These are phyloP conservation scores for Tenthredo distinguenda DNA, from an alignment of 2,888 invertebrate species.

Conservation along the genomic window DNA sequence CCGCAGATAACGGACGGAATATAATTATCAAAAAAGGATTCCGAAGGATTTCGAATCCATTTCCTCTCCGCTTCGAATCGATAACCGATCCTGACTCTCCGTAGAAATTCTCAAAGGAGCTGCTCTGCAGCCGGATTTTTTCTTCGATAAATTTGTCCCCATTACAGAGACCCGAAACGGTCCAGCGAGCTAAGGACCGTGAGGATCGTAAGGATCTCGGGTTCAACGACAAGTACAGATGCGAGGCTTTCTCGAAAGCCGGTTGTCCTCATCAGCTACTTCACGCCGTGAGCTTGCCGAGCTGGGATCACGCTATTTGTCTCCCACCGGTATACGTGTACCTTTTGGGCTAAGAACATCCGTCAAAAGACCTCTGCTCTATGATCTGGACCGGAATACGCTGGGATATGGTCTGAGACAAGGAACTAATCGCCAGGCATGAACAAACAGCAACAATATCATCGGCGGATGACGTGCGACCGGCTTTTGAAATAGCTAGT, in stretches of 20 bases:
- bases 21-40: not conserved
- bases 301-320: not conserved
- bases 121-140: not conserved
- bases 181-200: not conserved
- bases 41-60: not conserved
- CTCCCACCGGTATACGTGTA: not conserved
- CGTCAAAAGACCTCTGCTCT: not conserved
- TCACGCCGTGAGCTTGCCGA: not conserved
- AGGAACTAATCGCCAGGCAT: slow-evolving; percentile 2
- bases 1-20: not conserved
- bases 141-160: slow-evolving; percentile 5
- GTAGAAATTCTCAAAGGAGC: not conserved
- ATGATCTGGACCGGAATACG: not conserved
- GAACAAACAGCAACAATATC: not conserved
- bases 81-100: not conserved
- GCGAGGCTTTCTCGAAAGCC: not conserved
- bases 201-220: not conserved
- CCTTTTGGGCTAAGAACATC: not conserved
- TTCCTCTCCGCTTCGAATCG: not conserved
- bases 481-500: not conserved
- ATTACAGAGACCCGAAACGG: not conserved
- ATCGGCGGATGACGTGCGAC: not conserved
- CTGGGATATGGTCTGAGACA: not conserved
- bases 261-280: slow-evolving; percentile 25
- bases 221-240: slow-evolving; percentile 10